A percentile compares a stretch with the other conserved stretches of the same genome.
Evolutionary conservation across 2,113 vertebrate species (phyloP).

Genomic region (human (Homo sapiens)): DNA sequence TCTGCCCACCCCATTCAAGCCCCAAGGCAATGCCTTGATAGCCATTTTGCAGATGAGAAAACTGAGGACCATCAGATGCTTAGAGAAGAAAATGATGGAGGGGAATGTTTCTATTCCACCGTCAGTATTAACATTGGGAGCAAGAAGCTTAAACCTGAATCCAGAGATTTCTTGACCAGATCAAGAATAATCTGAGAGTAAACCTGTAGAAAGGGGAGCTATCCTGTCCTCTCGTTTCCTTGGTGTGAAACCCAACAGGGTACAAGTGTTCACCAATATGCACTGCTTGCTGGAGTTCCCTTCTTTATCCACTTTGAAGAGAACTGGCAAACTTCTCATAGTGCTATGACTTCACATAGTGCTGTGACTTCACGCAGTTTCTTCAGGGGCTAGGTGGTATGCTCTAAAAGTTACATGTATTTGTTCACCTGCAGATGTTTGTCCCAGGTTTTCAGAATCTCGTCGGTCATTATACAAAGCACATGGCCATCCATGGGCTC

Average conservation of each 20-base stretch:
- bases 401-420: rapidly evolving
- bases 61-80: not conserved
- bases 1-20: rapidly evolving
- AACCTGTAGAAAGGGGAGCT: rapidly evolving
- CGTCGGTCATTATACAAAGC: rapidly evolving
- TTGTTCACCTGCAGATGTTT: not conserved
- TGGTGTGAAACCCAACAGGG: not conserved
- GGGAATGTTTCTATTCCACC: not conserved
- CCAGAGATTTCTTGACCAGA: not conserved
- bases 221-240: rapidly evolving
- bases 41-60: not conserved
- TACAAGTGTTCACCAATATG: rapidly evolving
- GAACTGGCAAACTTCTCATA: no score
- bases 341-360: rapidly evolving
- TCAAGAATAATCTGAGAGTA: rapidly evolving
- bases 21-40: rapidly evolving
- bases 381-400: rapidly evolving
- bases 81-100: no score
- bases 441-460: not conserved
- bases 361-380: not conserved
- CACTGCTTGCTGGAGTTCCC: not conserved
- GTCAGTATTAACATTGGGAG: not conserved
- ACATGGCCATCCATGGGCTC: rapidly evolving
- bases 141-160: not conserved
- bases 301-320: not conserved